Conservation (phyloP, 2,797 vertebrate species). For the Neosilurus hyrtlii region DNA sequence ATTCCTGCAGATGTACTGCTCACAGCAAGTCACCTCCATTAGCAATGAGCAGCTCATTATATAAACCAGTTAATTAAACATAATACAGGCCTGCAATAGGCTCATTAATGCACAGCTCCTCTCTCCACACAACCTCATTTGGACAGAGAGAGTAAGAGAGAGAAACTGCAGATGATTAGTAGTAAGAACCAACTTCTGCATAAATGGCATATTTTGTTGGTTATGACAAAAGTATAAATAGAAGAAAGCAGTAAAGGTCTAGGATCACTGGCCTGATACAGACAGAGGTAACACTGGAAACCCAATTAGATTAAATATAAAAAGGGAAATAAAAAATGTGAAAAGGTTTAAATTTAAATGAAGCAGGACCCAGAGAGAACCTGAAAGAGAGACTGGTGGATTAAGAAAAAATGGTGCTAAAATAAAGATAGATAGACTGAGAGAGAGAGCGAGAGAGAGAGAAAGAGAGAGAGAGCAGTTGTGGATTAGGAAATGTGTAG, state of each 20-base stretch:
- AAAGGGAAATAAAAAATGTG: conserved; percentile 42
- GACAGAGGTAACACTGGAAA: background rate
- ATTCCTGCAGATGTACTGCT: conserved; percentile 99
- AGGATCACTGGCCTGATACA: background rate
- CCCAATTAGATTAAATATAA: conserved; percentile 15
- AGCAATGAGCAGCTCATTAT: conserved; percentile 99
- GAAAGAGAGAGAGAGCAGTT: conserved; percentile 49
- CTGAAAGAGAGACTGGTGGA: conserved; percentile 63
- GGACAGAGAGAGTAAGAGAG: conserved; percentile 28
- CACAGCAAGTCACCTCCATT: conserved; percentile 96
- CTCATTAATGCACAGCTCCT: conserved; percentile 93
- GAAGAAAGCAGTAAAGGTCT: conserved; percentile 11
- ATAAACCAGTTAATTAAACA: conserved; percentile 99
- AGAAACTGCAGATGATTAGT: conserved; percentile 5
- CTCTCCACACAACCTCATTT: conserved; percentile 65
- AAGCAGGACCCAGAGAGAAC: background rate
- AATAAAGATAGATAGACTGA: conserved; percentile 34
- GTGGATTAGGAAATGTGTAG: conserved; percentile 41
- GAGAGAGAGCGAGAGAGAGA: conserved; percentile 65
- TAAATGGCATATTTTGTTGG: conserved; percentile 18
- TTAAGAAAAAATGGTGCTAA: conserved; percentile 23
- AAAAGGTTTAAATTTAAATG: conserved; percentile 38
- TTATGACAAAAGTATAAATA: background rate
- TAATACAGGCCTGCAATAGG: conserved; percentile 91
- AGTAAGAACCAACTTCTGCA: conserved; percentile 1